Evolutionary conservation across 2,888 invertebrate genomes (phyloP).

Genomic region (Serrognathus titanus): DNA sequence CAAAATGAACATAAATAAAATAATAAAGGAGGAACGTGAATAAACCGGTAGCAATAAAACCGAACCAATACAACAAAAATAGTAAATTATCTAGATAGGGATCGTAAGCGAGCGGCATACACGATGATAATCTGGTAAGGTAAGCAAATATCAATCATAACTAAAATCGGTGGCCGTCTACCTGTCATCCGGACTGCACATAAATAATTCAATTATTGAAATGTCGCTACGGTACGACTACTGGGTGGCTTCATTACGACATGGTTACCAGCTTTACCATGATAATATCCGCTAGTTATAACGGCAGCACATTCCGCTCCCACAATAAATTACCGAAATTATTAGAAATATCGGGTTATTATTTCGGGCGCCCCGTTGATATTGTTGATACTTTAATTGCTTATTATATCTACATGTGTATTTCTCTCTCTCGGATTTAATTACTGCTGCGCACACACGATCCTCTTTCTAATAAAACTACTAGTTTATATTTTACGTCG

Average conservation of each 20-base stretch:
- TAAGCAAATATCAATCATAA: conserved; percentile 43
- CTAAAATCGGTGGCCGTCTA: conserved; percentile 31
- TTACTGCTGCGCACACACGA: background rate
- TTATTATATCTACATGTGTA: no score
- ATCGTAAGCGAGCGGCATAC: background rate
- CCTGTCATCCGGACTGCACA: conserved; percentile 31
- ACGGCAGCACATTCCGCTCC: conserved; percentile 29
- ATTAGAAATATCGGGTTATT: conserved; percentile 27
- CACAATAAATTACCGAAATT: conserved; percentile 39
- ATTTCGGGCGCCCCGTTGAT: conserved; percentile 29
- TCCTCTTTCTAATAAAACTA: no score
- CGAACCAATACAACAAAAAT: background rate
- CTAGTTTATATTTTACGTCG: no score
- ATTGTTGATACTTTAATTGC: conserved; percentile 14
- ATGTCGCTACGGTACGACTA: conserved; percentile 39
- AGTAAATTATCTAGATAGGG: conserved; percentile 1
- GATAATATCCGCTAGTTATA: conserved; percentile 21
- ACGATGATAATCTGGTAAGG: conserved; percentile 28
- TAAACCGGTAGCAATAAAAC: background rate
- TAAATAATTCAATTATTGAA: conserved; percentile 49
- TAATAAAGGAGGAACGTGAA: background rate
- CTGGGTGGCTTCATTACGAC: conserved; percentile 46
- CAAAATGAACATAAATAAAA: background rate
- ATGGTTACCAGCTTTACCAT: conserved; percentile 1
- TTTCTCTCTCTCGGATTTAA: background rate